These are phyloP conservation scores for Arbacia lixula DNA, from an alignment of 53 echinoderm and acorn worm species.

Conservation along the genomic window DNA sequence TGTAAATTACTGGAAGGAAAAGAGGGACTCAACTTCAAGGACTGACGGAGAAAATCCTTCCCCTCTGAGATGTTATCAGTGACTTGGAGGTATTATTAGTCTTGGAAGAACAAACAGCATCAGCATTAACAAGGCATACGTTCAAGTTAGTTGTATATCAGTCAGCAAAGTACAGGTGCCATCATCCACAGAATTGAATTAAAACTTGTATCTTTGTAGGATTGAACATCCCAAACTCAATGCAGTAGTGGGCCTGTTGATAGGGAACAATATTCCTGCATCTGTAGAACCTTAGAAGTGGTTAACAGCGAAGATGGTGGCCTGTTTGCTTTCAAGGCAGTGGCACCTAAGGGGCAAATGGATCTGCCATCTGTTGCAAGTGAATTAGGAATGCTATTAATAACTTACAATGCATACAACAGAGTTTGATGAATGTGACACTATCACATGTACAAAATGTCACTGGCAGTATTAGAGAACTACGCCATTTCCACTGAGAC, in stretches of 20 bases:
- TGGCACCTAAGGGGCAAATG: too few species aligned
- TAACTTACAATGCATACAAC: too few species aligned
- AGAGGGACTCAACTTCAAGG: conserved; percentile 7
- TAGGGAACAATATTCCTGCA: conserved; percentile 1
- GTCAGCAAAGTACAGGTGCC: neutral
- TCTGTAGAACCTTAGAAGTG: neutral
- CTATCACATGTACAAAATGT: too few species aligned
- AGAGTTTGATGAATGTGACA: too few species aligned
- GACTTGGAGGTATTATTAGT: conserved; percentile 47
- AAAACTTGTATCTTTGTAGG: neutral
- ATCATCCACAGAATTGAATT: neutral
- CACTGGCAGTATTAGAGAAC: too few species aligned
- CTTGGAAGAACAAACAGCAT: conserved; percentile 14
- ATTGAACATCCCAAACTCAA: neutral
- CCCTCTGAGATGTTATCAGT: neutral
- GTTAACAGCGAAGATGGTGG: neutral
- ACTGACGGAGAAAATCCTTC: conserved; percentile 26
- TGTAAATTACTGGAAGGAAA: conserved; percentile 5
- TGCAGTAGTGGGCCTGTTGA: conserved; percentile 1
- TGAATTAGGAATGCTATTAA: too few species aligned
- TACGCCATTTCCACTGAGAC: too few species aligned
- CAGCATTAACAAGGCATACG: conserved; percentile 44
- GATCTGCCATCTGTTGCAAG: too few species aligned
- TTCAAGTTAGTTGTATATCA: conserved; percentile 5
- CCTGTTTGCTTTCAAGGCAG: conserved; percentile 9